phyloP scores from a whole-genome alignment of 2,113 vertebrate genomes.

The Ciconia stormi region DNA sequence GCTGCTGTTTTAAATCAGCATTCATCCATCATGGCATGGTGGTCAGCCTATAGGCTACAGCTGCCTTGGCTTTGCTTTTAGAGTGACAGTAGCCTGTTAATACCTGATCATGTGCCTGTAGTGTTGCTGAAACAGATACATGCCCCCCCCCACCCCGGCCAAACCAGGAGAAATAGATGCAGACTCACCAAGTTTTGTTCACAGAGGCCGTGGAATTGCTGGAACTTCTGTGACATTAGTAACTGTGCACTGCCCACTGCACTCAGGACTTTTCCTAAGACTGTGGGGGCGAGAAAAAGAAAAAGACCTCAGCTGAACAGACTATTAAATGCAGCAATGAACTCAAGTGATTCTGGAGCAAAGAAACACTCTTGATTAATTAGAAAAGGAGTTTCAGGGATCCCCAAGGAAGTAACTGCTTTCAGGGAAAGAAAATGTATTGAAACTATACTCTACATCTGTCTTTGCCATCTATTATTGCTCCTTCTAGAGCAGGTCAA shows the following conservation, averaged over 20 bases:
- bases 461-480: background rate
- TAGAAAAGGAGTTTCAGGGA: background rate
- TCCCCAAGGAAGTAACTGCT: background rate
- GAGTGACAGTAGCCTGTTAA: background rate
- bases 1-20: background rate
- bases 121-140: background rate
- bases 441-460: background rate
- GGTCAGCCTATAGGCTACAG: background rate
- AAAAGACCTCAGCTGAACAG: background rate
- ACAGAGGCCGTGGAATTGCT: conserved; percentile 97
- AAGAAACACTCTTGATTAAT: background rate
- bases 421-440: background rate
- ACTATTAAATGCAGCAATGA: background rate
- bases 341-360: background rate
- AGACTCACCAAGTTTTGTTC: conserved; percentile 96
- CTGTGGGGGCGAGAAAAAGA: conserved; percentile 47
- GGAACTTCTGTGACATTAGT: conserved; percentile 92
- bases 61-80: background rate
- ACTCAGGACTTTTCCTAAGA: conserved; percentile 95
- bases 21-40: rapidly evolving
- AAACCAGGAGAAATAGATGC: background rate
- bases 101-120: background rate
- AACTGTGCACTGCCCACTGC: conserved; percentile 87
- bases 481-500: background rate
- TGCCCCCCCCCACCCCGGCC: no score